phyloP scores from a whole-genome alignment of 2,888 invertebrate species.

The Acrobasis repandana region DNA sequence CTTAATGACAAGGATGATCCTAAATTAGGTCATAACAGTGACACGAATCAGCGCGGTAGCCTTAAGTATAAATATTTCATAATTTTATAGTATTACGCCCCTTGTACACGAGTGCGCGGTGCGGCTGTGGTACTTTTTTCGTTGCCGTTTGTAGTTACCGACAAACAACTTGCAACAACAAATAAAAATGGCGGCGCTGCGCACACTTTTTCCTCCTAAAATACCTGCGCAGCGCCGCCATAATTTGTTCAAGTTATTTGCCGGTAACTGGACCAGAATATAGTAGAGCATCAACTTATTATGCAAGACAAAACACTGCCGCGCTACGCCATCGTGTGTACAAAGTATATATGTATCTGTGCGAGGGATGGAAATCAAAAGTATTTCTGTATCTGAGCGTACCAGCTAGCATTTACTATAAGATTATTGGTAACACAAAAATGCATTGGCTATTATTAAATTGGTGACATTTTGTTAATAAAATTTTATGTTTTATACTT shows the following conservation, averaged over 20 bases:
- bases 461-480: conserved; percentile 12
- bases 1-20: no score
- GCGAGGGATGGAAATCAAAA: conserved; percentile 1
- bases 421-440: conserved; percentile 5
- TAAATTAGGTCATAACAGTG: no score
- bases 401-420: conserved; percentile 21
- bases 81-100: conserved; percentile 14
- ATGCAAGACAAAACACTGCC: background rate
- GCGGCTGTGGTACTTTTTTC: background rate
- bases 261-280: background rate
- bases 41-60: no score
- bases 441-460: conserved; percentile 1
- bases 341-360: background rate
- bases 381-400: conserved; percentile 15
- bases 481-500: conserved; percentile 4
- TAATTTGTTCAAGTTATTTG: no score
- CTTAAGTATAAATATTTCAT: background rate
- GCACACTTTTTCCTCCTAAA: no score
- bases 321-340: background rate
- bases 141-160: background rate
- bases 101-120: background rate
- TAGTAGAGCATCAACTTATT: background rate
- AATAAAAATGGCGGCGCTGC: no score
- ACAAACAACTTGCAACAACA: no score
- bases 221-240: no score